Evolutionary conservation across 1,140 invertebrate genomes (phyloP), one percentile per base, ranked within the genome.

Genomic region (Zeugodacus cucurbitae): DNA sequence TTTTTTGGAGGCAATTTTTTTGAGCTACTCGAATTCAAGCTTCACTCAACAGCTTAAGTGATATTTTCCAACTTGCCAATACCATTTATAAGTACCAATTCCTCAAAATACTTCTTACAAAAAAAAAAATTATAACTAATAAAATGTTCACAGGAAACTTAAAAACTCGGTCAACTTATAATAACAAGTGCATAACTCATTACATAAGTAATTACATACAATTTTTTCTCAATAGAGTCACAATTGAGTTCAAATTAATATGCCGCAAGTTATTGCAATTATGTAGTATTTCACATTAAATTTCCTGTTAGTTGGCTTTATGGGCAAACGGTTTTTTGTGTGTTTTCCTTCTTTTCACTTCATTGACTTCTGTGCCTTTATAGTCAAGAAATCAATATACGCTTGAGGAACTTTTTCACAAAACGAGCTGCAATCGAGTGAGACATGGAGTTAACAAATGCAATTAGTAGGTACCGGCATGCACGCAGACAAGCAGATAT

Each of bases 331-430:
- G 0, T 67, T 67, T 67, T 48, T 11, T 78, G 10, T 20, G 10
- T 37, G 41, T 82, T 48, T 82, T 48, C 37, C 2, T 37, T 3
- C 44, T 82, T 48, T 54, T 82, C 74, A 82, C 74, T 82, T 82
- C 74, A 82, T 48, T n/a, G 44, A 48, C 17, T 48, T n/a, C 37
- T 74, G 32, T 4, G 20, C 70, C 14, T 41, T 54, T 7, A 54
- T 11, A 54, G 1, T 8, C 58, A 29, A 34, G n/a, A 82, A 44
- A 82, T 82, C 8, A 74, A 48, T 82, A 3, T 34, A 82, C 74
- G 74, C 74, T 82, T 82, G 74, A 82, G 74, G 41, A 29, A 48
- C 67, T 54, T 82, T 82, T 29, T 48, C 74, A 48, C 11, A 82
- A 82, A 82, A 48, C 22, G 37, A 14, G 11, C 3, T 14, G 67